These are phyloP conservation scores for Perdix hodgsoniae DNA, from an alignment of 2,797 vertebrate species.

Conservation along the genomic window DNA sequence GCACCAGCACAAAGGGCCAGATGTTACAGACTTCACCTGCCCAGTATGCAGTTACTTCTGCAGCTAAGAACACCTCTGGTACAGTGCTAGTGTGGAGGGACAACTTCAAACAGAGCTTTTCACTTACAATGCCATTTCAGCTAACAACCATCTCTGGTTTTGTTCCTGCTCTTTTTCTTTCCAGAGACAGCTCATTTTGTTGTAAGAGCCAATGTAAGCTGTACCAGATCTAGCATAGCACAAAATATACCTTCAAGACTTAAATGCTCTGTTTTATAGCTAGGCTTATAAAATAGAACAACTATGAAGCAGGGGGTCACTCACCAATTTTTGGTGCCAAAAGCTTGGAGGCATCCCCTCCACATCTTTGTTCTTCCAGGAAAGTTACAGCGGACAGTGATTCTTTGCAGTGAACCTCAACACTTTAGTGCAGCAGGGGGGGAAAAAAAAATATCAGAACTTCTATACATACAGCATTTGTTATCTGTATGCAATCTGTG, in stretches of 20 bases:
- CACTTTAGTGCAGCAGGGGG: conserved; percentile 60
- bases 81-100: not conserved
- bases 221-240: not conserved
- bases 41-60: not conserved
- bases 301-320: not conserved
- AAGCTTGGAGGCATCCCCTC: not conserved
- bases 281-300: not conserved
- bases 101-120: not conserved
- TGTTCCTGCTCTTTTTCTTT: not conserved
- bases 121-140: not conserved
- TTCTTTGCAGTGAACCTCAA: conserved; percentile 39
- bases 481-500: not conserved
- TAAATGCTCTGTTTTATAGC: not conserved
- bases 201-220: not conserved
- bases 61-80: not conserved
- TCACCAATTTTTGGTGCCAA: conserved; percentile 5
- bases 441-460: not conserved
- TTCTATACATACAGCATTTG: not conserved
- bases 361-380: conserved; percentile 23
- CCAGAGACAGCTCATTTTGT: not conserved
- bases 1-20: no score
- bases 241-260: not conserved
- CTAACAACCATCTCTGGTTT: not conserved
- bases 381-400: conserved; percentile 42
- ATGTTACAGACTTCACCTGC: not conserved